Conservation (phyloP, 2,113 vertebrate species). For the Oryzias melastigma region DNA sequence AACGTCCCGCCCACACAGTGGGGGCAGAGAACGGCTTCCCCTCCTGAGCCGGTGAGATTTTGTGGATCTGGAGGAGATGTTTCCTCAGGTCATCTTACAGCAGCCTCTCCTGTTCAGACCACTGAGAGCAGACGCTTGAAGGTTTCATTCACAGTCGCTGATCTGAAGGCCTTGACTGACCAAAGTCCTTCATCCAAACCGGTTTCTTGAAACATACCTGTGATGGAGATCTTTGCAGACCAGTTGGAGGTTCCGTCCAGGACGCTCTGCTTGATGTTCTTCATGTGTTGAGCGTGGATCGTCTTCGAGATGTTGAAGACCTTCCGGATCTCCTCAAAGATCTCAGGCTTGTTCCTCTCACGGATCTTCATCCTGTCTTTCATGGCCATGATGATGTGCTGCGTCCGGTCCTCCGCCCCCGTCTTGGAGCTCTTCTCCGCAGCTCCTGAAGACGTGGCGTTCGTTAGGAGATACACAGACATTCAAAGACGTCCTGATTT, state of each 20-base stretch:
- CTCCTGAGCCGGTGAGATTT: too few relatives aligned
- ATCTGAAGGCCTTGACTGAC: too few relatives aligned
- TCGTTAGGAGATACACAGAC: not conserved
- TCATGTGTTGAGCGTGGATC: conserved; percentile 91
- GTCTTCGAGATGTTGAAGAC: conserved; percentile 85
- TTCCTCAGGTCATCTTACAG: too few relatives aligned
- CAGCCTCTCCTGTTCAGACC: too few relatives aligned
- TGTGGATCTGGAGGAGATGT: too few relatives aligned
- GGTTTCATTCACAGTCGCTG: too few relatives aligned
- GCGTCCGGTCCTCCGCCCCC: conserved; percentile 92
- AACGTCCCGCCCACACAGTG: too few relatives aligned
- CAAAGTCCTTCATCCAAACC: too few relatives aligned
- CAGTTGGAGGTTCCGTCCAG: conserved; percentile 97
- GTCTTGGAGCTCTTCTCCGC: conserved; percentile 96
- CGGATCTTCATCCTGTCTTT: conserved; percentile 99
- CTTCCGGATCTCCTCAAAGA: conserved; percentile 91
- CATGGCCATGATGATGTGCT: conserved; percentile 97
- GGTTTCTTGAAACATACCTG: conserved; percentile 64
- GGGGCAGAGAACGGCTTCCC: too few relatives aligned
- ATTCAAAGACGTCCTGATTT: not conserved
- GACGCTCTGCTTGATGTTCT: conserved; percentile 91
- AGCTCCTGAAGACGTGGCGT: conserved; percentile 78
- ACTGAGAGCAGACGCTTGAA: too few relatives aligned
- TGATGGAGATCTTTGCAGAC: conserved; percentile 97
- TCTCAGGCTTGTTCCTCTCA: conserved; percentile 96